Conservation (phyloP, 2,888 invertebrate genomes). For the Melikaiella ostensackeni region DNA sequence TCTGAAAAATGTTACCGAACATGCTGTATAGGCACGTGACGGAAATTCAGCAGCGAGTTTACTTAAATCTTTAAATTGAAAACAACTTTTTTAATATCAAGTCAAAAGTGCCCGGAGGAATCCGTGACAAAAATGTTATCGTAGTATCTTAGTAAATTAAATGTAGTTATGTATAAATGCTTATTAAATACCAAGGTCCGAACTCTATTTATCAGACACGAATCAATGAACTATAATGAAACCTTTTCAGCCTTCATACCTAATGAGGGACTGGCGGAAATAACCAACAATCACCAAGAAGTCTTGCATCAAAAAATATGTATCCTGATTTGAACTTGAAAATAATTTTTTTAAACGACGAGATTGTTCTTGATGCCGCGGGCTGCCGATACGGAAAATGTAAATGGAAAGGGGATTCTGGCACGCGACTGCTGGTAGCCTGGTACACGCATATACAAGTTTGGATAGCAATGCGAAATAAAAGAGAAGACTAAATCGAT, state of each 20-base stretch:
- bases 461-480: constrained; percentile 22
- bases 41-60: neutral
- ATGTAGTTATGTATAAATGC: constrained; percentile 14
- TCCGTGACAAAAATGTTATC: neutral
- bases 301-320: neutral
- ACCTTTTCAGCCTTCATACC: constrained; percentile 25
- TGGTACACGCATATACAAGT: constrained; percentile 20
- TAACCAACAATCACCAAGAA: constrained; percentile 15
- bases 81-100: neutral
- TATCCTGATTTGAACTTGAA: constrained; percentile 5
- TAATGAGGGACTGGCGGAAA: constrained; percentile 10
- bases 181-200: constrained; percentile 29
- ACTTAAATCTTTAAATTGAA: neutral
- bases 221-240: constrained; percentile 19
- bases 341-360: neutral
- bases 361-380: neutral
- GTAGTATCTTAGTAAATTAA: neutral
- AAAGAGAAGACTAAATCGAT: constrained; percentile 38
- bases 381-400: neutral
- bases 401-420: constrained; percentile 27
- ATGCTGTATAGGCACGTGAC: neutral
- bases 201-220: constrained; percentile 9
- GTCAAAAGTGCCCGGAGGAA: neutral
- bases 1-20: too few species aligned
- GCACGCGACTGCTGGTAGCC: constrained; percentile 32